Conservation (phyloP, 1,140 invertebrate genomes). For the Varroa destructor region DNA sequence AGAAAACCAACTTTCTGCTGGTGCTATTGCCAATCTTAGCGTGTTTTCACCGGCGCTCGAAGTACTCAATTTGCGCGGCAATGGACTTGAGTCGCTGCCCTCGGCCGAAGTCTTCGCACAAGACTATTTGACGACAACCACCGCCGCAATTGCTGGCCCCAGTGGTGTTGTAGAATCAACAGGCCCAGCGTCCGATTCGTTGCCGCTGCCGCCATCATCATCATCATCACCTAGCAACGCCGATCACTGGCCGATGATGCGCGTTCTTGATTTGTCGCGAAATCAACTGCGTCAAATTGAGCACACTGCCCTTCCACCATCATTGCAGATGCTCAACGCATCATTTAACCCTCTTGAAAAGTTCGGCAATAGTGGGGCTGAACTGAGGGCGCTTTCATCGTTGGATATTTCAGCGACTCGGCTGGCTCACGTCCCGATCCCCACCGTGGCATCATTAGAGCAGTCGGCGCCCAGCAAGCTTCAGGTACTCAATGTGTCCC, state of each 20-base stretch:
- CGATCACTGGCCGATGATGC: constrained; percentile 2
- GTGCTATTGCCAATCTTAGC: constrained; percentile 6
- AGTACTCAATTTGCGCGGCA: constrained; percentile 26
- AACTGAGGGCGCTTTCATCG: background rate
- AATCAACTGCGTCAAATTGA: constrained; percentile 6
- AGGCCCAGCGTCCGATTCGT: no score
- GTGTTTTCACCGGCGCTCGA: background rate
- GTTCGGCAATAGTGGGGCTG: background rate
- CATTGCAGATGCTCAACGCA: constrained; percentile 21
- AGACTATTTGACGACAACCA: background rate
- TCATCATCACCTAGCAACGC: background rate
- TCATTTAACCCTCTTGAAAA: constrained; percentile 19
- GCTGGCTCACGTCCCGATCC: background rate
- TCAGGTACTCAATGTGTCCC: constrained; percentile 14
- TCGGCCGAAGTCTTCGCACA: background rate
- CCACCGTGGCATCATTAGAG: no score
- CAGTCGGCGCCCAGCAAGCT: background rate
- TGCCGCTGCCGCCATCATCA: background rate
- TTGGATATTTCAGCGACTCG: constrained; percentile 4
- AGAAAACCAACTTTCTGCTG: constrained; percentile 10
- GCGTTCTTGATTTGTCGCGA: constrained; percentile 22
- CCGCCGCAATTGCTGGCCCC: background rate
- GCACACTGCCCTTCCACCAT: background rate
- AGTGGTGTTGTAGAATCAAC: no score
- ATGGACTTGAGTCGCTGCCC: constrained; percentile 19